Conservation (phyloP, 2,888 invertebrate genomes). For the Xestia c-nigrum region DNA sequence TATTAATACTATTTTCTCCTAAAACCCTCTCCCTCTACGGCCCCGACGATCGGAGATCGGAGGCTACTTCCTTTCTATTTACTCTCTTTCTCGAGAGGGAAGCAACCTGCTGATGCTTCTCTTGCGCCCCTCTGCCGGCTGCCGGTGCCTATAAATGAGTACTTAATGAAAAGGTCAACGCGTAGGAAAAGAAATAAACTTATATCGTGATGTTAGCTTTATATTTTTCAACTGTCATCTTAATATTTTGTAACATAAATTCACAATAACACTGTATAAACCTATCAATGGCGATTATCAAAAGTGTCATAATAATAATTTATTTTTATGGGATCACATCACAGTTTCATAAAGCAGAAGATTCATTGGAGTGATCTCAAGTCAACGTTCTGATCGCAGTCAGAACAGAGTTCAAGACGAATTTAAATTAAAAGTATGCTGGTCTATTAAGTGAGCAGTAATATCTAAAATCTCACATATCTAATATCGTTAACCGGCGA, state of each 20-base stretch:
- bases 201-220: not conserved
- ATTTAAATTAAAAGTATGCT: not conserved
- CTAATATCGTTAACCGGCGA: constrained; percentile 26
- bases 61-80: not conserved
- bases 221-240: not conserved
- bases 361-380: not conserved
- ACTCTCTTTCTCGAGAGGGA: not conserved
- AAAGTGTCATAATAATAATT: not conserved
- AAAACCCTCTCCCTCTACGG: too few relatives aligned
- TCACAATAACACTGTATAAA: not conserved
- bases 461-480: constrained; percentile 26
- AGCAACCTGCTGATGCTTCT: not conserved
- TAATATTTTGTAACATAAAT: not conserved
- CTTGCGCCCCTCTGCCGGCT: not conserved
- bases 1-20: too few relatives aligned
- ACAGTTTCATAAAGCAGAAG: not conserved
- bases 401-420: not conserved
- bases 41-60: too few relatives aligned
- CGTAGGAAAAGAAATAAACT: not conserved
- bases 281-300: not conserved
- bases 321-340: not conserved
- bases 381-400: not conserved
- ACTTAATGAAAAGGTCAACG: not conserved
- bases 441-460: not conserved
- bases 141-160: not conserved